Evolutionary conservation across 2,797 vertebrate species (phyloP), one percentile per base, ranked within the genome.

Genomic region (Pelochelys cantorii): DNA sequence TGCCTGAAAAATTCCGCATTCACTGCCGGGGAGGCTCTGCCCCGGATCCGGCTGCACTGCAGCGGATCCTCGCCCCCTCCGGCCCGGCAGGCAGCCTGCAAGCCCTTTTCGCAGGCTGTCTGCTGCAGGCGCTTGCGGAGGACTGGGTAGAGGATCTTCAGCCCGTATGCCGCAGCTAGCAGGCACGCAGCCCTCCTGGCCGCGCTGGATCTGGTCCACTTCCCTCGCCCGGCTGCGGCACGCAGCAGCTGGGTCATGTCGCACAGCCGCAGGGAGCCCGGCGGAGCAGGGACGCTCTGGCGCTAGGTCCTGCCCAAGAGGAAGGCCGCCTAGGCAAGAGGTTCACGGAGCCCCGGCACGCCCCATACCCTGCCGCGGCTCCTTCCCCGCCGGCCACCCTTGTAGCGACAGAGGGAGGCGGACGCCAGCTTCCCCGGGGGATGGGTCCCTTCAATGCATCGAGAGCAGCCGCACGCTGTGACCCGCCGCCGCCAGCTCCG

Each of bases 1-100:
- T 99, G 99, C 94, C 92, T 97, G 93, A 99, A 98, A 88, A 99
- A 99, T 60, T 98, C 98, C 4, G 98, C 98, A 86, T 99, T 98
- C 54, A 99, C 98, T 0, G 98, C 98, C 0, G 99, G 99, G 1
- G 99, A 98, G 54, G 97, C 52, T 87, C 93, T 98, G 88, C 95
- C 84, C 34, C 96, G 97, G 54, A 59, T 5, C 27, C 78, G 88
- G 2, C 93, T 18, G 84, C 87, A 48, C 52, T 83, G 98, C n/a
- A 97, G 85, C 18, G 94, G 94, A 31, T 97, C 98, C 79, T 97
- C 98, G 78, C 80, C 78, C 48, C 52, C 85, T 23, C 88, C 95
- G 48, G 91, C 86, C 37, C n/a, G 81, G 31, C 84, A 78, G 89
- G 84, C 79, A 29, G 82, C 87, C 52, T 79, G 94, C 54, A 52